Conservation (phyloP, 2,113 vertebrate species). For the Psophia crepitans region DNA sequence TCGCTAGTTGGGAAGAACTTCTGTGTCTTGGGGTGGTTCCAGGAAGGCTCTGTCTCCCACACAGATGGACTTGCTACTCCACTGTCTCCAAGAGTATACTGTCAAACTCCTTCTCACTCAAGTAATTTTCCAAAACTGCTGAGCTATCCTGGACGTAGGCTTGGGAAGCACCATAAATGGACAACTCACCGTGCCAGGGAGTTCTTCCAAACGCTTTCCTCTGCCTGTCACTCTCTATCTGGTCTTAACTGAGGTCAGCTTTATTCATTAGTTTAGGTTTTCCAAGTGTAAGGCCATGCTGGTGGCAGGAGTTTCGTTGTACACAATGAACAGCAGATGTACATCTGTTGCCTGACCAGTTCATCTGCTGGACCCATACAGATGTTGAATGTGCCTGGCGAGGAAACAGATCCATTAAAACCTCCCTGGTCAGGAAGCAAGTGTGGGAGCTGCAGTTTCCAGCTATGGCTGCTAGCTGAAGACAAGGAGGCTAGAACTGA, state of each 20-base stretch:
- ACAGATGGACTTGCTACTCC: neutral
- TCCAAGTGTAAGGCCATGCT: neutral
- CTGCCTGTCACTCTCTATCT: neutral
- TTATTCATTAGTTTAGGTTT: neutral
- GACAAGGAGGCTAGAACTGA: neutral
- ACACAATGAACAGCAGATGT: accelerated
- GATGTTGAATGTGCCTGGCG: neutral
- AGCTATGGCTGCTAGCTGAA: neutral
- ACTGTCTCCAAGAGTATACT: neutral
- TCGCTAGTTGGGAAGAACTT: neutral
- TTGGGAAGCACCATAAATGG: neutral
- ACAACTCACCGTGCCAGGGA: neutral
- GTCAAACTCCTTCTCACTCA: neutral
- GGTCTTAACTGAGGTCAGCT: neutral
- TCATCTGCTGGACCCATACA: neutral
- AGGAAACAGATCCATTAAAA: neutral
- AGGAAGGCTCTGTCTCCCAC: neutral
- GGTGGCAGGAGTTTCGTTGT: neutral
- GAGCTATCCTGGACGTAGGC: neutral
- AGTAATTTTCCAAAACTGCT: neutral
- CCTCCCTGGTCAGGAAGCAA: neutral
- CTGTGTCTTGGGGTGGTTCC: neutral
- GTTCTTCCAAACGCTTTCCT: neutral
- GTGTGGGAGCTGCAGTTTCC: neutral
- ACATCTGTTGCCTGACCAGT: neutral